Percentiles rank a stretch among this genome's conserved stretches.
Evolutionary conservation across 2,113 vertebrate genomes (phyloP).

Genomic region (Nannobrachium achirus): DNA sequence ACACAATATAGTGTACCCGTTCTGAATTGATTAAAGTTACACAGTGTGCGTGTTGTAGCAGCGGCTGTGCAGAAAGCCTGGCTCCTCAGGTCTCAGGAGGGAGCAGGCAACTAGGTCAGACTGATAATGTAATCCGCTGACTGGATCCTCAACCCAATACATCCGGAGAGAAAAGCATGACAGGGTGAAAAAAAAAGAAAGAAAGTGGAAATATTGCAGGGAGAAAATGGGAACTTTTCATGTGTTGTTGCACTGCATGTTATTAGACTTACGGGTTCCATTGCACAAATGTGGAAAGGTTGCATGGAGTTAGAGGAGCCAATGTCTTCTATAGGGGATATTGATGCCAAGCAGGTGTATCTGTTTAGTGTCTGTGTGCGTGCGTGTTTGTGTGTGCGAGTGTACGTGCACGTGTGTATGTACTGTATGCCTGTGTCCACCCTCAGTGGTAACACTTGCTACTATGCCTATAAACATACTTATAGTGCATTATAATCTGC

Average conservation of each 20-base stretch:
- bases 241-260: conserved; percentile 38
- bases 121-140: conserved; percentile 84
- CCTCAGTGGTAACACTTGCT: too few relatives aligned
- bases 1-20: too few relatives aligned
- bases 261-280: conserved; percentile 28
- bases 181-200: conserved; percentile 55
- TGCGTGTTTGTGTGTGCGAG: not conserved
- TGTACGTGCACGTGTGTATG: not conserved
- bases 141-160: conserved; percentile 79
- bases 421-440: too few relatives aligned
- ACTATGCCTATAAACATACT: too few relatives aligned
- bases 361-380: not conserved
- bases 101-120: conserved; percentile 84
- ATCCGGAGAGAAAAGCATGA: conserved; percentile 73
- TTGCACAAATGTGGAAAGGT: conserved; percentile 31
- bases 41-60: conserved; percentile 79
- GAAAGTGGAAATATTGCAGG: conserved; percentile 32
- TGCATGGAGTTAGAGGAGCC: too few relatives aligned
- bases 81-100: conserved; percentile 82
- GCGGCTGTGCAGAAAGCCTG: conserved; percentile 73
- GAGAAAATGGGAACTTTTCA: conserved; percentile 56
- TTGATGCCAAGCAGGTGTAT: not conserved
- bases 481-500: too few relatives aligned
- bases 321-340: not conserved
- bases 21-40: conserved; percentile 68